Conservation (phyloP, 2,113 vertebrate species). For the Platycercus adscitus region DNA sequence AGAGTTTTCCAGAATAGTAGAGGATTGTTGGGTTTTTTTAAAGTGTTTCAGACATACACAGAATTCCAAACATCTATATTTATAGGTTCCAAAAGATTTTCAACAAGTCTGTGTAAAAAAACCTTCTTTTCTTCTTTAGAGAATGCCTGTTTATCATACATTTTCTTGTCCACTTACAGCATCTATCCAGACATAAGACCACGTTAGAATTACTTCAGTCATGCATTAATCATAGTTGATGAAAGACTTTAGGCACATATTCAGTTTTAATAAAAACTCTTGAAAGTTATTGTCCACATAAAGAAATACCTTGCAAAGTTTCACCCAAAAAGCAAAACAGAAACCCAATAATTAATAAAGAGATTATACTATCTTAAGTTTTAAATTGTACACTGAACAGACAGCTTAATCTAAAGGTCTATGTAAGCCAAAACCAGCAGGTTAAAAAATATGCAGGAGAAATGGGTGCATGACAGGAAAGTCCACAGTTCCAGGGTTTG, state of each 20-base stretch:
- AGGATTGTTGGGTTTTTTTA: neutral
- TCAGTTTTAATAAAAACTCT: conserved; percentile 65
- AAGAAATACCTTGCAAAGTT: conserved; percentile 49
- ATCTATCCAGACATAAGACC: conserved; percentile 34
- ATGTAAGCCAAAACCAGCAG: conserved; percentile 32
- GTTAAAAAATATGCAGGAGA: neutral
- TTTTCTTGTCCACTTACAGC: conserved; percentile 44
- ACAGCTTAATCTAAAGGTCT: conserved; percentile 37
- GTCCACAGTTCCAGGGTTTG: neutral
- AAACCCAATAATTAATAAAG: conserved; percentile 47
- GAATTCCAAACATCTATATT: conserved; percentile 33
- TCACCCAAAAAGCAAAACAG: conserved; percentile 36
- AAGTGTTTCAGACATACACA: conserved; percentile 13
- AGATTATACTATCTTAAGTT: conserved; percentile 31
- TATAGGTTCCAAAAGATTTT: conserved; percentile 41
- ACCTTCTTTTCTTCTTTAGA: neutral
- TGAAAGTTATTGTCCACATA: conserved; percentile 57
- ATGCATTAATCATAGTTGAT: conserved; percentile 48
- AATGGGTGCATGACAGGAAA: neutral
- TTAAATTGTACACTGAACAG: conserved; percentile 42
- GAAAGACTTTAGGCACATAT: conserved; percentile 60
- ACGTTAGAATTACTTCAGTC: conserved; percentile 46
- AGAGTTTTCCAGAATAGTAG: conserved; percentile 42
- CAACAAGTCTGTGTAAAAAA: conserved; percentile 43
- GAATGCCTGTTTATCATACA: conserved; percentile 26